A percentile compares a stretch with the other conserved stretches of the same genome.
phyloP scores from a whole-genome alignment of 2,113 vertebrate genomes.

The Aplodontia rufa region DNA sequence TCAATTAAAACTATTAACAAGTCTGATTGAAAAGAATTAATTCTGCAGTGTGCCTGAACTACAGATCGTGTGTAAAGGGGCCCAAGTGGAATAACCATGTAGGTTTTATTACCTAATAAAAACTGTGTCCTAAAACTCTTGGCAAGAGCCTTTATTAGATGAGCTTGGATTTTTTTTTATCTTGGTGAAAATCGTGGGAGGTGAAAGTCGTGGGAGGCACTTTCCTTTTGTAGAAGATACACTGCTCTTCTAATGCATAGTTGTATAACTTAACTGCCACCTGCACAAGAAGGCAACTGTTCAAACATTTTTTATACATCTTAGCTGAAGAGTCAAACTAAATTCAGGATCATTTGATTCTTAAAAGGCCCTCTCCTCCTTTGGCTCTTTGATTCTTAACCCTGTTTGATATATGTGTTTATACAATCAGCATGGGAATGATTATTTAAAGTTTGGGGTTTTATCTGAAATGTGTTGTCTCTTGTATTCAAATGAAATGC shows the following conservation, averaged over 20 bases:
- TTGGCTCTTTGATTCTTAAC: background rate
- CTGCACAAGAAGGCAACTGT: conserved; percentile 27
- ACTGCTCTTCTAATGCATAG: background rate
- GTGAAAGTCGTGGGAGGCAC: background rate
- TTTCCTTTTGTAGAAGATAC: conserved; percentile 7
- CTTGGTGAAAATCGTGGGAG: conserved; percentile 4
- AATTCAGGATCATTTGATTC: conserved; percentile 42
- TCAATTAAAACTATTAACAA: conserved; percentile 49
- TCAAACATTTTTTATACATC: background rate
- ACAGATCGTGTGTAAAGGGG: conserved; percentile 49
- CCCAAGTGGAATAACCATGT: conserved; percentile 10
- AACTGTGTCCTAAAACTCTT: conserved; percentile 57
- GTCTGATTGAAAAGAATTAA: conserved; percentile 22
- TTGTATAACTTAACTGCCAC: conserved; percentile 21
- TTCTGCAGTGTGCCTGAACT: conserved; percentile 16
- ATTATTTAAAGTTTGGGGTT: conserved; percentile 39
- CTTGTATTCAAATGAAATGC: conserved; percentile 36
- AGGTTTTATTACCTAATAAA: conserved; percentile 63
- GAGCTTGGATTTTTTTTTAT: background rate
- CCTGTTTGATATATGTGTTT: conserved; percentile 40
- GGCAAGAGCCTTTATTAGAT: conserved; percentile 42
- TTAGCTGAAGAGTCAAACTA: conserved; percentile 13
- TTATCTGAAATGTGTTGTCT: conserved; percentile 34
- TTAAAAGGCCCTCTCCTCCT: conserved; percentile 11
- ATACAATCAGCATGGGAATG: background rate